These are phyloP conservation scores for Heliocidaris tuberculata DNA, from an alignment of 35 echinoderm and acorn worm species.

Conservation along the genomic window DNA sequence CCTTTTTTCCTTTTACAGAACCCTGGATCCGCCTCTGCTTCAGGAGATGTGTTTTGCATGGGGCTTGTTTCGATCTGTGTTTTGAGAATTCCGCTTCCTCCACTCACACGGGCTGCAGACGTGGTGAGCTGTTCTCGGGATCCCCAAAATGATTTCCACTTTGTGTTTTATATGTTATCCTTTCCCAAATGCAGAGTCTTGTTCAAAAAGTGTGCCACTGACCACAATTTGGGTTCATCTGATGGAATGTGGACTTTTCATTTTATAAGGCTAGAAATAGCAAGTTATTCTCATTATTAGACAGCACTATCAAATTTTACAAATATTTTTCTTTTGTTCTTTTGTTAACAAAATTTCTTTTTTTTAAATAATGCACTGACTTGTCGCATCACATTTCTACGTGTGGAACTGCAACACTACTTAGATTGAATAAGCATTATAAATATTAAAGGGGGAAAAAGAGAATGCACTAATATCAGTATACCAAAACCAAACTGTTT, in stretches of 20 bases:
- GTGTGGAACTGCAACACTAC: too few species aligned
- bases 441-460: too few species aligned
- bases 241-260: background rate
- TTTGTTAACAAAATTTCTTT: background rate
- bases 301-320: background rate
- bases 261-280: too few species aligned
- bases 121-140: background rate
- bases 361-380: too few species aligned
- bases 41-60: background rate
- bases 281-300: too few species aligned
- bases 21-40: too few species aligned
- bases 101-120: background rate
- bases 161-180: background rate
- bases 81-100: constrained; percentile 16
- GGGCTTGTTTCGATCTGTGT: background rate
- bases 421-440: too few species aligned
- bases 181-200: background rate
- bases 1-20: too few species aligned
- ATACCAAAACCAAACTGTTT: too few species aligned
- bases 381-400: too few species aligned
- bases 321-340: too few species aligned
- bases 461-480: too few species aligned
- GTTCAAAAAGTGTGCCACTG: background rate
- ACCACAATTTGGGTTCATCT: background rate
- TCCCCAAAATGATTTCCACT: background rate